phyloP scores from a whole-genome alignment of 2,113 vertebrate genomes.

The Procavia capensis region DNA sequence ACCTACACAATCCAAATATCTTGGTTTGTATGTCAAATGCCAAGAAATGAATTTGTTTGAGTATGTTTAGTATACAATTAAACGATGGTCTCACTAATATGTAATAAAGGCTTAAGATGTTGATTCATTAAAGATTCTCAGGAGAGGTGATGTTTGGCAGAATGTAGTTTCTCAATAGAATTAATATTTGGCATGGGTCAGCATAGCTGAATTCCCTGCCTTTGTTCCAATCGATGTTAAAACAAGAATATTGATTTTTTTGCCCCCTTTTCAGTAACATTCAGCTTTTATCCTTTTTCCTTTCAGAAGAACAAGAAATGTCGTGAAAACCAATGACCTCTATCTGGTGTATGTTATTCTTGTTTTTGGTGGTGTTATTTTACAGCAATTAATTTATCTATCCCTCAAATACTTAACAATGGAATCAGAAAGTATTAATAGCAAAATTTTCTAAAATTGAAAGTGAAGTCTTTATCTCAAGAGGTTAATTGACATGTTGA shows the following conservation, averaged over 20 bases:
- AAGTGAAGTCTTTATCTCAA: conserved; percentile 1
- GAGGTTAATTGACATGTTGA: neutral
- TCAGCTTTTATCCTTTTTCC: neutral
- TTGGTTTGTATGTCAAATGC: neutral
- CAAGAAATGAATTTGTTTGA: conserved; percentile 11
- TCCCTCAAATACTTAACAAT: neutral
- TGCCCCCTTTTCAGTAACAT: neutral
- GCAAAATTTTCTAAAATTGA: neutral
- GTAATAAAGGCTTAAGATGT: neutral
- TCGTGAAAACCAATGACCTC: neutral
- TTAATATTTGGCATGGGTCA: conserved; percentile 9
- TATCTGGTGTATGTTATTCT: neutral
- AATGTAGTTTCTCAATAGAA: neutral
- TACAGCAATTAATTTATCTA: neutral
- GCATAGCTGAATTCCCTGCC: neutral
- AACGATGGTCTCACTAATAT: conserved; percentile 24
- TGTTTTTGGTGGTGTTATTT: neutral
- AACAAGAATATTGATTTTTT: neutral
- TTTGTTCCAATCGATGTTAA: conserved; percentile 37
- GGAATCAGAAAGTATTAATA: neutral
- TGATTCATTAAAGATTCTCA: conserved; percentile 42
- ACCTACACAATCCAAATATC: neutral
- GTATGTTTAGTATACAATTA: conserved; percentile 46
- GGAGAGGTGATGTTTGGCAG: conserved; percentile 12
- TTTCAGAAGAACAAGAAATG: neutral